phyloP scores from a whole-genome alignment of 2,888 invertebrate genomes.

The Venustoraphidia nigricollis region DNA sequence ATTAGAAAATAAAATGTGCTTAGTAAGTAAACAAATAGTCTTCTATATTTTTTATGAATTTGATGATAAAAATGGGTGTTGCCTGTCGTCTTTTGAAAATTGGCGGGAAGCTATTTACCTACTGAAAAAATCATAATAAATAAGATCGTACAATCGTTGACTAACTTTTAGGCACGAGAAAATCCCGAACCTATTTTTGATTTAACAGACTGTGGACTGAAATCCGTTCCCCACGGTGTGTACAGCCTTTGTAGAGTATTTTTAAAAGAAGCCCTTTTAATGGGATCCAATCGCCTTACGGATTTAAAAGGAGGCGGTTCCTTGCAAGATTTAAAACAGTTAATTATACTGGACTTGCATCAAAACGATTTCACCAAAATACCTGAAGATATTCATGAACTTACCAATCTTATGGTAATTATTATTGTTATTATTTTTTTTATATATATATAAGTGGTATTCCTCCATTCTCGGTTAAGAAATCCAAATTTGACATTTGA shows the following conservation, averaged over 20 bases:
- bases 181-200: slow-evolving; percentile 71
- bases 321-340: slow-evolving; percentile 48
- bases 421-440: too few relatives aligned
- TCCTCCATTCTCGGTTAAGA: not conserved
- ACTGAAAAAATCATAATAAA: not conserved
- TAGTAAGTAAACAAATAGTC: slow-evolving; percentile 28
- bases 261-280: slow-evolving; percentile 52
- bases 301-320: slow-evolving; percentile 56
- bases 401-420: slow-evolving; percentile 49
- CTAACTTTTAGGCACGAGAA: slow-evolving; percentile 44
- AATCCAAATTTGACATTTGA: not conserved
- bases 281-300: slow-evolving; percentile 52
- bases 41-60: slow-evolving; percentile 5
- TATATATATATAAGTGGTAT: too few relatives aligned
- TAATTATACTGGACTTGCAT: slow-evolving; percentile 50
- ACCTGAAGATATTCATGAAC: slow-evolving; percentile 45
- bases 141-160: not conserved
- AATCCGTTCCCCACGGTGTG: slow-evolving; percentile 58
- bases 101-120: not conserved
- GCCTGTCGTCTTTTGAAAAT: not conserved
- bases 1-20: slow-evolving; percentile 41
- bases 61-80: not conserved
- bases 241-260: slow-evolving; percentile 70
- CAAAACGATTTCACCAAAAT: slow-evolving; percentile 46
- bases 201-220: slow-evolving; percentile 60